Conservation (phyloP, 2,113 vertebrate genomes). For the Hyla sarda region DNA sequence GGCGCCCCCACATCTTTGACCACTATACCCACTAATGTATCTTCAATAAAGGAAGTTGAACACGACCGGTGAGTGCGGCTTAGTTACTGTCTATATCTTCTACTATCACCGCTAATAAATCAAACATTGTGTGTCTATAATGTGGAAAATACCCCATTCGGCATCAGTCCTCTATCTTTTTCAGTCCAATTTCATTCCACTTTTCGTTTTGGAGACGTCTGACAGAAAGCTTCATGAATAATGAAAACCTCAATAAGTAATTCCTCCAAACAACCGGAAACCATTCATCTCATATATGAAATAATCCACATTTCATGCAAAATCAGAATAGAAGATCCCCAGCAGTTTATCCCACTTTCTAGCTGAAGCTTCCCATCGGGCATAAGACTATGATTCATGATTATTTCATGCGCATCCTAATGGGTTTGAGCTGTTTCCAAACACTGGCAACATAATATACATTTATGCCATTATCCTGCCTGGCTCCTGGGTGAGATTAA, state of each 20-base stretch:
- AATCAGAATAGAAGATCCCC: background rate
- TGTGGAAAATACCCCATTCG: background rate
- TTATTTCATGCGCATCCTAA: slow-evolving; percentile 49
- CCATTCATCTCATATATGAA: background rate
- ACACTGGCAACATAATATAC: slow-evolving; percentile 18
- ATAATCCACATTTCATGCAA: slow-evolving; percentile 26
- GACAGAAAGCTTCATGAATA: background rate
- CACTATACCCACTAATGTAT: too few species aligned
- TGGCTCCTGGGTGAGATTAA: slow-evolving; percentile 50
- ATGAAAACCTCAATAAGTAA: background rate
- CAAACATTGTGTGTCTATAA: background rate
- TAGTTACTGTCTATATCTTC: too few species aligned
- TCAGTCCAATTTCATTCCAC: background rate
- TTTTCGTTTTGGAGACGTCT: background rate
- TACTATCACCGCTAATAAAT: too few species aligned
- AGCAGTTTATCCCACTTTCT: slow-evolving; percentile 10
- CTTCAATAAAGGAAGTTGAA: too few species aligned
- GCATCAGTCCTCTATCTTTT: background rate
- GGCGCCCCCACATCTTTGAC: too few species aligned
- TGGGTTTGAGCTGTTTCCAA: slow-evolving; percentile 17
- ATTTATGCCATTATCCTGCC: slow-evolving; percentile 33
- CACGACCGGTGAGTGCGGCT: too few species aligned
- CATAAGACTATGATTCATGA: slow-evolving; percentile 47
- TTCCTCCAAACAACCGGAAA: background rate
- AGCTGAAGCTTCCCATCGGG: slow-evolving; percentile 12